Evolutionary conservation across 2,888 invertebrate species (phyloP).

Genomic region (Archips xylosteana): DNA sequence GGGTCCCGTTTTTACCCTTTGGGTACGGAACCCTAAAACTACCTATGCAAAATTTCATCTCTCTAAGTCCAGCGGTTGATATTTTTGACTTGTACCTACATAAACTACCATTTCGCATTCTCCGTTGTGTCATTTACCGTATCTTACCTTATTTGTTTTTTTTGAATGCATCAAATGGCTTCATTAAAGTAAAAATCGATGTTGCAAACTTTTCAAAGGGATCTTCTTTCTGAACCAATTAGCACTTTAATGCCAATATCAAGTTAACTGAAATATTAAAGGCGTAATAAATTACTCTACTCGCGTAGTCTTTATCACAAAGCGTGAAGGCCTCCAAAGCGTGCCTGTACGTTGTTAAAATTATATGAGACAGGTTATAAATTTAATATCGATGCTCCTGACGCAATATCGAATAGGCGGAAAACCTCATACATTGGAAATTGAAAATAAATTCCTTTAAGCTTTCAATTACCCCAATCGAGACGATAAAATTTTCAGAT

Average conservation of each 20-base stretch:
- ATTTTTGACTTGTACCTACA: no score
- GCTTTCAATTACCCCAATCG: constrained; percentile 83
- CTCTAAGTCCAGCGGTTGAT: no score
- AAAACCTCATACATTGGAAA: constrained; percentile 78
- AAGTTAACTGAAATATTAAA: constrained; percentile 23
- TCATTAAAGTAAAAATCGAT: not conserved
- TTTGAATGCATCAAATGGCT: not conserved
- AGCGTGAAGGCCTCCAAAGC: constrained; percentile 34
- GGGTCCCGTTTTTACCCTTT: no score
- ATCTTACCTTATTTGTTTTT: no score
- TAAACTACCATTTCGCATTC: no score
- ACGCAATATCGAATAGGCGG: constrained; percentile 67
- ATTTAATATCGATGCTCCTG: constrained; percentile 57
- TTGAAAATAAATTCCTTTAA: constrained; percentile 85
- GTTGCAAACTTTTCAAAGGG: not conserved
- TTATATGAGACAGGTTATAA: constrained; percentile 62
- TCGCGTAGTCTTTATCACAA: constrained; percentile 17
- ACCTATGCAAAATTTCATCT: no score
- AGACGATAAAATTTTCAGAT: constrained; percentile 72
- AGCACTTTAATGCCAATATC: constrained; percentile 19
- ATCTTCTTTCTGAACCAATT: not conserved
- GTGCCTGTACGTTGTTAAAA: constrained; percentile 46
- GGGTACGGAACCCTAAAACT: no score
- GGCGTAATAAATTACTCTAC: constrained; percentile 15
- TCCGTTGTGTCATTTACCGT: no score